Evolutionary conservation across 2,113 vertebrate species (phyloP).

Genomic region (Corythoichthys haematopterus): DNA sequence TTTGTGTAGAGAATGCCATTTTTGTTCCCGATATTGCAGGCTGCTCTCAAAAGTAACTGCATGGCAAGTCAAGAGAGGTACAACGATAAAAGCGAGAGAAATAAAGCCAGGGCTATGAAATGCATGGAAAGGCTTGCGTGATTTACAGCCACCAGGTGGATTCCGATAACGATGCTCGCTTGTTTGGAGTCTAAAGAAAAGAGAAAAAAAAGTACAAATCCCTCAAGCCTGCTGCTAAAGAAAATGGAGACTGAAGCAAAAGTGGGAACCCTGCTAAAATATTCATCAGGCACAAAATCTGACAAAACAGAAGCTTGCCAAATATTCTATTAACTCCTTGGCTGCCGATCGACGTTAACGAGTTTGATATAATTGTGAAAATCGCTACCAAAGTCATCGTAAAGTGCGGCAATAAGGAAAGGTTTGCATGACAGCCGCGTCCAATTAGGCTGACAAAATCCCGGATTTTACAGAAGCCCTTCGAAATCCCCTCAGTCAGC

Average conservation of each 20-base stretch:
- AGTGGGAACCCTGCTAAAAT: background rate
- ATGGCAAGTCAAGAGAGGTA: constrained; percentile 1
- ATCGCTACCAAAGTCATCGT: too few species aligned
- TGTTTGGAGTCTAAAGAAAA: constrained; percentile 16
- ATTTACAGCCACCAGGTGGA: constrained; percentile 33
- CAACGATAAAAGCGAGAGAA: constrained; percentile 1
- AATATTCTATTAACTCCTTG: background rate
- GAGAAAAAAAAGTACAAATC: background rate
- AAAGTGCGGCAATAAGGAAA: too few species aligned
- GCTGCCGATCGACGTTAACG: too few species aligned
- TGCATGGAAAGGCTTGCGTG: constrained; percentile 4
- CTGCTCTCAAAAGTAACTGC: background rate
- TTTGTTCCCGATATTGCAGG: background rate
- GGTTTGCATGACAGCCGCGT: constrained; percentile 27
- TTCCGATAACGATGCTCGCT: constrained; percentile 32
- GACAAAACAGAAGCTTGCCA: too few species aligned
- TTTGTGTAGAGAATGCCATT: constrained; percentile 18
- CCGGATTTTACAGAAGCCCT: constrained; percentile 22
- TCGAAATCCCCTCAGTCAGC: background rate
- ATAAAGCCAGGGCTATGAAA: background rate
- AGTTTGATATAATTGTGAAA: too few species aligned
- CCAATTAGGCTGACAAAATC: constrained; percentile 48
- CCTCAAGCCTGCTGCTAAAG: background rate
- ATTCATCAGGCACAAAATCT: background rate
- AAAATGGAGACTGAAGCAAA: background rate